Conservation (phyloP, 1,140 invertebrate species). For the Cecropterus lyciades region DNA sequence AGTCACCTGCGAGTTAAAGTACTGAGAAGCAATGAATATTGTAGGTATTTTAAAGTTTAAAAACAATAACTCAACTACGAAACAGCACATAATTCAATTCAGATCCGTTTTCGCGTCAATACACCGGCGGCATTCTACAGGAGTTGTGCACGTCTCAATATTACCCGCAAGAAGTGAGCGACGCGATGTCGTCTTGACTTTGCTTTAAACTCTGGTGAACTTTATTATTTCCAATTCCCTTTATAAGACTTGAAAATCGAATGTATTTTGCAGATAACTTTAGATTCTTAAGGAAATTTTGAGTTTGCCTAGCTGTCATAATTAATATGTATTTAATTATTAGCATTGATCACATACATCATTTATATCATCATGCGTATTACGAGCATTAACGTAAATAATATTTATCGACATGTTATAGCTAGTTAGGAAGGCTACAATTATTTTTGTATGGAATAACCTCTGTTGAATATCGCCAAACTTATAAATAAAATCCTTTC, state of each 20-base stretch:
- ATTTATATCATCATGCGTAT: too few species aligned
- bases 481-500: too few species aligned
- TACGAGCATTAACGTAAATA: too few species aligned
- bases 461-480: too few species aligned
- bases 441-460: too few species aligned
- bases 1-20: too few species aligned
- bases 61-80: not conserved
- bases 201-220: constrained; percentile 39
- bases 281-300: not conserved
- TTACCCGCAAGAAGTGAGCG: constrained; percentile 43
- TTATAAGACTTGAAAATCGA: not conserved
- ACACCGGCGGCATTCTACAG: constrained; percentile 3
- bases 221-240: constrained; percentile 47
- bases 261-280: not conserved
- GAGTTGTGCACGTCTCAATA: constrained; percentile 48
- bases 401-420: too few species aligned
- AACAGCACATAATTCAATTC: constrained; percentile 1
- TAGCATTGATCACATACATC: too few species aligned
- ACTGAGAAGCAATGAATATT: too few species aligned
- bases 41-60: not conserved
- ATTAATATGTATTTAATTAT: too few species aligned
- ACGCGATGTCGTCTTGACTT: constrained; percentile 25
- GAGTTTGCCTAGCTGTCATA: not conserved
- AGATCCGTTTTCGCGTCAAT: not conserved
- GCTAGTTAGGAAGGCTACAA: too few species aligned